Evolutionary conservation across 2,797 vertebrate genomes (phyloP), one percentile per base, ranked within the genome.

Genomic region (Gallirallus australis): DNA sequence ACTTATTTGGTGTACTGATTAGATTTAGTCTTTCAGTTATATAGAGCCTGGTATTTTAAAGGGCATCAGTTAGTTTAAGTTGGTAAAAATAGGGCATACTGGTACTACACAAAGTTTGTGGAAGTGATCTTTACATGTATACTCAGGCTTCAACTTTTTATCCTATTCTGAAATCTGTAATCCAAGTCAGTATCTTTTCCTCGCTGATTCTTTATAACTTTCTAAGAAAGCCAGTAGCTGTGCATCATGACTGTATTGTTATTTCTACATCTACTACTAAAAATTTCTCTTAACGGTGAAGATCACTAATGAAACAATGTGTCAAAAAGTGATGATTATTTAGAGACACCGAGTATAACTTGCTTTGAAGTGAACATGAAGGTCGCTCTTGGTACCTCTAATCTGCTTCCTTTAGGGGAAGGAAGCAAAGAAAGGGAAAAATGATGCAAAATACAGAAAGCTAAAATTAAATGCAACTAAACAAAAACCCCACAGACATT

Each of bases 321-420:
- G 35, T 68, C 56, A 73, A n/a, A 79, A 14, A n/a, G 19, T 52
- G 30, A 23, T 3, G 2, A 56, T 17, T 65, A 80, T 66, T 48
- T 64, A 90, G 20, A 88, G 33, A 19, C 16, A 85, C 18, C 11
- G 83, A 50, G 57, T 82, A 19, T 48, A 92, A 86, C 27, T 81
- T 45, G 24, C 71, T 96, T 92, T 93, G 92, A 96, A 90, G 78
- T 75, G 31, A 87, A 57, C 27, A 7, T 27, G 53, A 89, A 92
- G 81, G 84, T 93, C 0, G 0, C 21, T 72, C 48, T 63, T 65
- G 19, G 23, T 56, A 63, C 39, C 17, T 84, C 85, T 40, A 90
- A 54, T 25, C 48, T 70, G 27, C 59, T 78, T 94, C 30, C 73
- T 39, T 37, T 37, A 37, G 37, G 37, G 37, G 37, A 37, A 37